These are phyloP conservation scores for Columba janthina DNA, from an alignment of 2,113 vertebrate species.

Conservation along the genomic window DNA sequence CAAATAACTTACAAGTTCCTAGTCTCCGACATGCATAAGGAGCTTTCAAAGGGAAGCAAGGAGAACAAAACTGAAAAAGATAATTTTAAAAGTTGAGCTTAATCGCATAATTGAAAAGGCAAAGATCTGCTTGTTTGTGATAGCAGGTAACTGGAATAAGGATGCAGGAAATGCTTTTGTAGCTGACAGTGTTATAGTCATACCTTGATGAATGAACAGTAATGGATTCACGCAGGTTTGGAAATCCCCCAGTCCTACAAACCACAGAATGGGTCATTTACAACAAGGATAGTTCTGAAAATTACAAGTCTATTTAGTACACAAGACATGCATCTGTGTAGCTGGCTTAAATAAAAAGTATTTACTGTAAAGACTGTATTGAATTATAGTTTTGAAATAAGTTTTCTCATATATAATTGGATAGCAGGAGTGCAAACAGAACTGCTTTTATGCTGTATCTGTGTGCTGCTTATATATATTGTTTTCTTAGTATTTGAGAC, in stretches of 20 bases:
- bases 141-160: background rate
- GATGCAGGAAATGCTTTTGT: background rate
- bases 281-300: background rate
- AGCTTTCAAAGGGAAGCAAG: conserved; percentile 1
- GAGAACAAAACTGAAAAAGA: background rate
- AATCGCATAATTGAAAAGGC: background rate
- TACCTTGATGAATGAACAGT: conserved; percentile 59
- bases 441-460: background rate
- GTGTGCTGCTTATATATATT: background rate
- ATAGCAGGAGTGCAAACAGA: background rate
- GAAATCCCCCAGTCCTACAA: conserved; percentile 62
- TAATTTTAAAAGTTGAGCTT: background rate
- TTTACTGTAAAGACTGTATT: background rate
- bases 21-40: background rate
- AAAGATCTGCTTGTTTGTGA: background rate
- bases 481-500: background rate
- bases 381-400: background rate
- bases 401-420: background rate
- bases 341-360: background rate
- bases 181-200: background rate
- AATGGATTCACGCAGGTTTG: conserved; percentile 53
- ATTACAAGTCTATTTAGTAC: background rate
- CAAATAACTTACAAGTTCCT: background rate
- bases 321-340: background rate
- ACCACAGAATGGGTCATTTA: conserved; percentile 53